These are phyloP conservation scores for Bimastos eiseni DNA, from an alignment of 2,888 invertebrate species.

Conservation along the genomic window DNA sequence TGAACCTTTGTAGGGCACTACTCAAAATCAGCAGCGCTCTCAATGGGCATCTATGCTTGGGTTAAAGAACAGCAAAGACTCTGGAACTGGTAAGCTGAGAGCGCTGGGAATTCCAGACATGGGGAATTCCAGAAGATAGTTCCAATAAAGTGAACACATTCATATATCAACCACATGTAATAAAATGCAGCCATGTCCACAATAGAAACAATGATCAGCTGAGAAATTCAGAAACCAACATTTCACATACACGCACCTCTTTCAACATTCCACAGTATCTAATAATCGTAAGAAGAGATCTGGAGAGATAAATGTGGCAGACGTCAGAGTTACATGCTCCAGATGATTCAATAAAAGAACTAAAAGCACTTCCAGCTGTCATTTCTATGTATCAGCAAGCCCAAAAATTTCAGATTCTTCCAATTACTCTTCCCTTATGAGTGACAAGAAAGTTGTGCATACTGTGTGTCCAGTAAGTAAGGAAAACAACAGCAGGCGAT, in stretches of 20 bases:
- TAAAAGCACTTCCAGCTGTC: neutral
- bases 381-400: neutral
- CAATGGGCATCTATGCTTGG: too few relatives aligned
- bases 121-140: neutral
- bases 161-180: neutral
- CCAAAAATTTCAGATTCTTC: neutral
- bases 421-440: neutral
- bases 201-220: neutral
- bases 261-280: neutral
- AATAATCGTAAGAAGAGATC: neutral
- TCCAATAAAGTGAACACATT: neutral
- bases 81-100: too few relatives aligned
- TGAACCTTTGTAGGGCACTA: too few relatives aligned
- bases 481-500: slow-evolving; percentile 31
- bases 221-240: neutral
- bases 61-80: too few relatives aligned
- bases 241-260: neutral
- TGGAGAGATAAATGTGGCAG: neutral
- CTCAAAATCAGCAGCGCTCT: too few relatives aligned
- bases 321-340: neutral
- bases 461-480: slow-evolving; percentile 22
- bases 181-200: neutral
- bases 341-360: neutral
- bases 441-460: neutral
- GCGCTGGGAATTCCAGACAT: too few relatives aligned